phyloP scores from a whole-genome alignment of 2,113 vertebrate genomes.

The Balaenoptera acutorostrata region DNA sequence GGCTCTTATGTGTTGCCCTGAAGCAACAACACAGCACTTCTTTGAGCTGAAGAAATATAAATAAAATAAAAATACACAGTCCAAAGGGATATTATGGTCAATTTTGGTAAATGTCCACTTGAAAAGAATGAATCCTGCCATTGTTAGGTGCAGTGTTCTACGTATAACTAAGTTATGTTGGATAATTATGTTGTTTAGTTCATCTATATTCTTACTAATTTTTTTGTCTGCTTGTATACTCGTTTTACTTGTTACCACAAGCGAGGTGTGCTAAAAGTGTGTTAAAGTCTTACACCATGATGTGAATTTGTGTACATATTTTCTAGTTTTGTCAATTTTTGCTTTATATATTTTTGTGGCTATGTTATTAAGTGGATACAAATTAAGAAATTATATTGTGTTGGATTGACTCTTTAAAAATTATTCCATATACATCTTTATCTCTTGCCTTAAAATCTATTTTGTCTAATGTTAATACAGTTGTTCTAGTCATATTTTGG shows the following conservation, averaged over 20 bases:
- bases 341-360: conserved; percentile 30
- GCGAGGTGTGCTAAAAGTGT: not conserved
- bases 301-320: not conserved
- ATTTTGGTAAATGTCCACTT: not conserved
- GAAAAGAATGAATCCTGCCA: not conserved
- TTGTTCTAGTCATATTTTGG: not conserved
- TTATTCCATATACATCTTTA: not conserved
- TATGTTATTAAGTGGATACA: conserved; percentile 11
- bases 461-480: not conserved
- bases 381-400: conserved; percentile 11
- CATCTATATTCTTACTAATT: not conserved
- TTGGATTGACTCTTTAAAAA: not conserved
- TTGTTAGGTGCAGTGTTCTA: not conserved
- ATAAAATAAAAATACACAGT: not conserved
- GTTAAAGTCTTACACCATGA: not conserved
- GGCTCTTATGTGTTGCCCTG: not conserved
- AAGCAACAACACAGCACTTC: not conserved
- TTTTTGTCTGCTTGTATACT: not conserved
- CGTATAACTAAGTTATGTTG: not conserved
- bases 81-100: not conserved
- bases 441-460: conserved; percentile 30
- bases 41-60: not conserved
- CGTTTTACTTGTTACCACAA: not conserved
- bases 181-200: not conserved
- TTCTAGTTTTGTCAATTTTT: conserved; percentile 26